Evolutionary conservation across 2,888 invertebrate species (phyloP).

Genomic region (Nomada lathburiana): DNA sequence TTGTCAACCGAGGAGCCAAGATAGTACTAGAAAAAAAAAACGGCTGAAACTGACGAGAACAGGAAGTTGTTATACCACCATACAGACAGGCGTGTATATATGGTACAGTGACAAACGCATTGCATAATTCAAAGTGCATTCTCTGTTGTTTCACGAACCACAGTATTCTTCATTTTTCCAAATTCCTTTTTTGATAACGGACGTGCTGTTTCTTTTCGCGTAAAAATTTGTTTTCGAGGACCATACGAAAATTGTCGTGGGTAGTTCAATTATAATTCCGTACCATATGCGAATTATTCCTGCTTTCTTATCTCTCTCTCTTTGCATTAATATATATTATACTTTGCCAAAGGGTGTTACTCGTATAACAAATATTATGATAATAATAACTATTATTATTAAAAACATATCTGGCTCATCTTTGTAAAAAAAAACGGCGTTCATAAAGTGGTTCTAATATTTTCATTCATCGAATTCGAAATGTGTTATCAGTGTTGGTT

Average conservation of each 20-base stretch:
- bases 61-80: constrained; percentile 50
- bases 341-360: no score
- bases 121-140: constrained; percentile 52
- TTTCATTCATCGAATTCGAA: constrained; percentile 48
- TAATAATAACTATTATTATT: no score
- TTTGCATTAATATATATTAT: no score
- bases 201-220: background rate
- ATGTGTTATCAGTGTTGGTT: constrained; percentile 45
- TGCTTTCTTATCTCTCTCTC: no score
- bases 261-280: no score
- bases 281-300: no score
- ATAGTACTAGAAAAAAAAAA: constrained; percentile 43
- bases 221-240: no score
- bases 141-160: background rate
- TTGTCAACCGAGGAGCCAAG: constrained; percentile 38
- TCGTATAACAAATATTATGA: no score
- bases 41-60: constrained; percentile 36
- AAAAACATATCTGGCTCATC: background rate
- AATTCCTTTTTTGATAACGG: background rate
- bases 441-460: background rate
- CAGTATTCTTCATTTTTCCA: constrained; percentile 9
- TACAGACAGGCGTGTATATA: constrained; percentile 4
- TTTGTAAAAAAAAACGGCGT: background rate
- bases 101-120: constrained; percentile 42
- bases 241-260: no score